Evolutionary conservation across 2,888 invertebrate genomes (phyloP).

Genomic region (Drosophila quasianomalipes): DNA sequence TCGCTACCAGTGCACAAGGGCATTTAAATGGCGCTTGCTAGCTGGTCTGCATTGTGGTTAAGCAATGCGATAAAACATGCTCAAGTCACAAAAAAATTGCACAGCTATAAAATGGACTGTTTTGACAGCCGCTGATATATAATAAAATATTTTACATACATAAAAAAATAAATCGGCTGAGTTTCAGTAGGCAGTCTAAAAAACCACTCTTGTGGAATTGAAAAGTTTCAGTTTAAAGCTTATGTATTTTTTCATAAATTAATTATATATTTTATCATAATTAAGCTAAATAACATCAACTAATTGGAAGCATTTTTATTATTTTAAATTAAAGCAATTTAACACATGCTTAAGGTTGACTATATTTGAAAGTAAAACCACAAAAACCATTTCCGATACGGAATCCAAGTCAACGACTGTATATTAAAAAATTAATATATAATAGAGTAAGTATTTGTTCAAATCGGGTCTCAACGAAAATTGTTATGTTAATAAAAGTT

Average conservation of each 20-base stretch:
- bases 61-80: slow-evolving; percentile 27
- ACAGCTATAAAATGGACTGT: slow-evolving; percentile 54
- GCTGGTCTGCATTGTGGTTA: slow-evolving; percentile 16
- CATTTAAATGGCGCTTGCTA: slow-evolving; percentile 24
- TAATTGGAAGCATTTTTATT: background rate
- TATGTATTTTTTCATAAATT: background rate
- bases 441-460: background rate
- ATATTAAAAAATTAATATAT: background rate
- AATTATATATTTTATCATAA: background rate
- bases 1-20: slow-evolving; percentile 30
- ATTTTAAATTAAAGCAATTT: background rate
- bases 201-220: background rate
- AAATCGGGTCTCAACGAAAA: background rate
- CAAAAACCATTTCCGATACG: background rate
- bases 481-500: slow-evolving; percentile 9
- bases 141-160: slow-evolving; percentile 6
- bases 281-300: background rate
- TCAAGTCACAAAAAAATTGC: slow-evolving; percentile 36
- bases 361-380: background rate
- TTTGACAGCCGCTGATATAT: slow-evolving; percentile 19
- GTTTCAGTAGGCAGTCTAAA: background rate
- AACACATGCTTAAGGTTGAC: background rate
- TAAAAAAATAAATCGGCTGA: background rate
- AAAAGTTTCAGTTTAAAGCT: background rate
- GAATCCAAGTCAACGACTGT: background rate